phyloP scores from a whole-genome alignment of 2,797 vertebrate species.

The Petrocephalus schoutedeni region DNA sequence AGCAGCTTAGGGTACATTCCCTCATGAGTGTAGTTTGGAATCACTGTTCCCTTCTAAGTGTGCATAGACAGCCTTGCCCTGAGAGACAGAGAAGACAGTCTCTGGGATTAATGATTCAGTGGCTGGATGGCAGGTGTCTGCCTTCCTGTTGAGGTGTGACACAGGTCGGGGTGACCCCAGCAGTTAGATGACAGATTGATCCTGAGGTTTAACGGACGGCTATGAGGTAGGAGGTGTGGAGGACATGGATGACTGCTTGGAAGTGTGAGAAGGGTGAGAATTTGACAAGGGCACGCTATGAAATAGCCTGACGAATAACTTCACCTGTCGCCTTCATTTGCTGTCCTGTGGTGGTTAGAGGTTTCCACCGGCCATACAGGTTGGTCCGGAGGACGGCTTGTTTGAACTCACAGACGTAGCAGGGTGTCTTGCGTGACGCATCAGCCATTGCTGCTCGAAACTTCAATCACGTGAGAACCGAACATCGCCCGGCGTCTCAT shows the following conservation, averaged over 20 bases:
- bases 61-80: background rate
- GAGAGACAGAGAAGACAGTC: too few relatives aligned
- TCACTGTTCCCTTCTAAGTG: background rate
- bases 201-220: background rate
- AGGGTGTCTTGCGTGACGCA: background rate
- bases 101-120: background rate
- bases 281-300: background rate
- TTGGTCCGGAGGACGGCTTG: background rate
- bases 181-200: background rate
- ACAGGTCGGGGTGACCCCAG: background rate
- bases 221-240: background rate
- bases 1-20: background rate
- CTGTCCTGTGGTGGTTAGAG: conserved; percentile 1
- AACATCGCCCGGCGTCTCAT: background rate
- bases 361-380: background rate
- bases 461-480: background rate
- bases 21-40: background rate
- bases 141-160: background rate
- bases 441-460: background rate
- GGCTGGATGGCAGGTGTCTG: background rate
- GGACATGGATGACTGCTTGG: background rate
- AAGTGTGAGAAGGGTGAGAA: background rate
- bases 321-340: background rate
- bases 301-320: background rate
- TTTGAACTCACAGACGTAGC: background rate